Evolutionary conservation across 2,797 vertebrate genomes (phyloP).

Genomic region (Xenopus petersii): DNA sequence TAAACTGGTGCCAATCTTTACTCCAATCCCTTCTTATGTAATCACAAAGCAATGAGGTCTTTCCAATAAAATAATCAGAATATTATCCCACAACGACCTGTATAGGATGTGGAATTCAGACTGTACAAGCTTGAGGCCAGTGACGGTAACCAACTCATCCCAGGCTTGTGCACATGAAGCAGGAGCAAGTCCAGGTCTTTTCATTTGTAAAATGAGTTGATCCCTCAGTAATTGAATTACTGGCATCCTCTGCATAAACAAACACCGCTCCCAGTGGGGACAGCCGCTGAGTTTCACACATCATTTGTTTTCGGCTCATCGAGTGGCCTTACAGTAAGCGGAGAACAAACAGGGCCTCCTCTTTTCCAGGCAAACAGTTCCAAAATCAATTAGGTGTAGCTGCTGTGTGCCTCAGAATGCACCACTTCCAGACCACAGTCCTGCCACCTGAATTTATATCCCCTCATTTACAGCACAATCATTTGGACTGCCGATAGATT

Average conservation of each 20-base stretch:
- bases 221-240: slow-evolving; percentile 63
- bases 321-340: slow-evolving; percentile 52
- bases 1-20: no score
- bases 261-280: slow-evolving; percentile 51
- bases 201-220: slow-evolving; percentile 64
- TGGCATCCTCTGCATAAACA: slow-evolving; percentile 55
- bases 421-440: no score
- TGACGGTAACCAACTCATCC: slow-evolving; percentile 26
- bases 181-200: slow-evolving; percentile 62
- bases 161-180: slow-evolving; percentile 39
- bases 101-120: no score
- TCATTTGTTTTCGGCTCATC: slow-evolving; percentile 60
- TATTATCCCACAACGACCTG: no score
- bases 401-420: slow-evolving; percentile 27
- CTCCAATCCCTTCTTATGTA: no score
- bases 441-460: no score
- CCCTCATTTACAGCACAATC: no score
- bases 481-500: no score
- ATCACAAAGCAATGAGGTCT: no score
- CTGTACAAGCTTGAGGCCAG: not conserved
- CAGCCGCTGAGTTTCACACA: slow-evolving; percentile 56
- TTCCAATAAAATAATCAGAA: no score
- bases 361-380: slow-evolving; percentile 37
- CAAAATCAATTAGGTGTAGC: slow-evolving; percentile 45
- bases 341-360: slow-evolving; percentile 51